These are phyloP conservation scores for Amphipoea oculea DNA, from an alignment of 2,888 invertebrate genomes.

Conservation along the genomic window DNA sequence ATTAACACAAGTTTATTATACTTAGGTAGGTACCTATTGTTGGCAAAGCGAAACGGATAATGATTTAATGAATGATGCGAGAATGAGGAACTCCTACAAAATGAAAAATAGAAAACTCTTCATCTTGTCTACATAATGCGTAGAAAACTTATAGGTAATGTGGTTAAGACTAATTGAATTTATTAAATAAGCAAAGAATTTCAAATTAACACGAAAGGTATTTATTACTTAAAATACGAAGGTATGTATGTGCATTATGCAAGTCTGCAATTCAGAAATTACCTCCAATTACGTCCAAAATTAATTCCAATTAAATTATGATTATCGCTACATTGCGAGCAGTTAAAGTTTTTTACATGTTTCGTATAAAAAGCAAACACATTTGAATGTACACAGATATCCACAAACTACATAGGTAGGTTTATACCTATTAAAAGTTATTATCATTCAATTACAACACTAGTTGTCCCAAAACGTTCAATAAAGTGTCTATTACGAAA, in stretches of 20 bases:
- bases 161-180: neutral
- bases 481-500: constrained; percentile 38
- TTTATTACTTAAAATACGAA: constrained; percentile 1
- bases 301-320: constrained; percentile 42
- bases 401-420: neutral
- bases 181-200: neutral
- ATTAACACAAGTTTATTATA: constrained; percentile 17
- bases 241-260: neutral
- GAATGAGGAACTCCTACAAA: neutral
- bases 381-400: neutral
- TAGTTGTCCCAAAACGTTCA: neutral
- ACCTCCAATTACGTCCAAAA: constrained; percentile 42
- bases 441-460: neutral
- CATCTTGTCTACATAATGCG: neutral
- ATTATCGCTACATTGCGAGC: constrained; percentile 27
- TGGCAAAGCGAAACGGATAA: constrained; percentile 5
- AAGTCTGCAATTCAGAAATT: constrained; percentile 35
- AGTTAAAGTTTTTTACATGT: neutral
- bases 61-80: neutral
- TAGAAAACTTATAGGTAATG: neutral
- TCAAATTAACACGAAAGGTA: neutral
- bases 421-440: neutral
- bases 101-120: neutral
- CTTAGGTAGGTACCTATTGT: constrained; percentile 6
- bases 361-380: neutral